Conservation (phyloP, 2,113 vertebrate species). For the Pao palembangensis region DNA sequence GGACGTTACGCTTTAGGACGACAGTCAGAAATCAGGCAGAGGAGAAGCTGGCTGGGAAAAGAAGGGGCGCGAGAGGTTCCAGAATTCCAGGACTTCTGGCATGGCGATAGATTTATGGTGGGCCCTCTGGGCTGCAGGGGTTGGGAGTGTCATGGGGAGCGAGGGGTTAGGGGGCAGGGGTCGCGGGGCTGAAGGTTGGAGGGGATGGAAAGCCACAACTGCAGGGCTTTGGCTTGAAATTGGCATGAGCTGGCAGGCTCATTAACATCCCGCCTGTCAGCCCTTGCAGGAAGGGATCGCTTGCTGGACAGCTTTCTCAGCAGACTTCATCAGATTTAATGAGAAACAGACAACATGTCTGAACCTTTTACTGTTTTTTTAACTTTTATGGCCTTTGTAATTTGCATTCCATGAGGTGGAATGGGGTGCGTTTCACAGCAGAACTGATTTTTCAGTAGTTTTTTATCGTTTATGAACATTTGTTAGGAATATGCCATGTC, state of each 20-base stretch:
- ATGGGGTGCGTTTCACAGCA: not conserved
- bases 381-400: slow-evolving; percentile 1
- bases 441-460: not conserved
- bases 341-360: slow-evolving; percentile 29
- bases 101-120: slow-evolving; percentile 68
- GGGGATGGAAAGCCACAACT: slow-evolving; percentile 50
- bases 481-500: too few relatives aligned
- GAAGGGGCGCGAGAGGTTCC: slow-evolving; percentile 10
- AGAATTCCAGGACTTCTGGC: slow-evolving; percentile 52
- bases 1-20: too few relatives aligned
- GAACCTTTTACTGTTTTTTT: slow-evolving; percentile 13
- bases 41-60: slow-evolving; percentile 28
- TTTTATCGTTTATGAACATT: too few relatives aligned
- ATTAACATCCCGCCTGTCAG: slow-evolving; percentile 57
- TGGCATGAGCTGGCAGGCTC: slow-evolving; percentile 51
- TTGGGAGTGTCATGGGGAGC: slow-evolving; percentile 49
- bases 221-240: slow-evolving; percentile 44
- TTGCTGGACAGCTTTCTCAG: slow-evolving; percentile 33
- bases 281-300: slow-evolving; percentile 59
- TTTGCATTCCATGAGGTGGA: not conserved
- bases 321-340: slow-evolving; percentile 39
- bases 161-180: slow-evolving; percentile 59
- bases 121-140: slow-evolving; percentile 46
- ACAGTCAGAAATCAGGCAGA: slow-evolving; percentile 20
- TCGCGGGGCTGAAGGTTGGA: slow-evolving; percentile 22